phyloP scores from a whole-genome alignment of 92 coral and sea anemone species.

The Siderastrea radians region DNA sequence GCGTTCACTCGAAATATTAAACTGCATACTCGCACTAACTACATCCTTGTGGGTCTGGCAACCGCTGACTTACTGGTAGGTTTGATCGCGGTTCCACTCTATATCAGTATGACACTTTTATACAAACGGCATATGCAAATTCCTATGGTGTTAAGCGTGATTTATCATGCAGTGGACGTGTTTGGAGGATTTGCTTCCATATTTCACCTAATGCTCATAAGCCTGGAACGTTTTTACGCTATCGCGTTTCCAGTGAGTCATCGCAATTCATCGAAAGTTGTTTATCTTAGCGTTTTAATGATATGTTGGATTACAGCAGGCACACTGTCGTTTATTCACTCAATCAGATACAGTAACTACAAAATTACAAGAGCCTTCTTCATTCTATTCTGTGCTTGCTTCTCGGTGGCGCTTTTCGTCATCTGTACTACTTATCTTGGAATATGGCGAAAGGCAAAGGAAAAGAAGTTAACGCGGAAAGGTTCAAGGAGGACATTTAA shows the following conservation, averaged over 20 bases:
- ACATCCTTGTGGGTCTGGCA: constrained; percentile 78
- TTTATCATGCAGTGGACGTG: constrained; percentile 69
- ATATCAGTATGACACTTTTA: constrained; percentile 55
- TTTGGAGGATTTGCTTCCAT: constrained; percentile 84
- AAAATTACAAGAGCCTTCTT: constrained; percentile 64
- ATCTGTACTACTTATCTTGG: constrained; percentile 75
- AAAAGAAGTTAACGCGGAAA: constrained; percentile 17
- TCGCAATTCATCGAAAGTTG: constrained; percentile 74
- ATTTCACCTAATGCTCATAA: constrained; percentile 75
- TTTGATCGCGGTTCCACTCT: constrained; percentile 75
- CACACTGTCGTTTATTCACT: constrained; percentile 64
- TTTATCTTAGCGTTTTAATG: constrained; percentile 51
- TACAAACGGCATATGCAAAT: constrained; percentile 13
- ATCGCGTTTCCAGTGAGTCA: constrained; percentile 79
- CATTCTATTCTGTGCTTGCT: constrained; percentile 62
- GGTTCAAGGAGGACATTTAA: constrained; percentile 40
- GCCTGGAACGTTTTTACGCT: constrained; percentile 80
- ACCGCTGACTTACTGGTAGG: constrained; percentile 83
- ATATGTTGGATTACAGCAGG: constrained; percentile 74
- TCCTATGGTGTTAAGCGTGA: constrained; percentile 16
- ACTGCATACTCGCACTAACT: constrained; percentile 83
- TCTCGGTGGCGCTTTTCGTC: constrained; percentile 58
- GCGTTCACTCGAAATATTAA: constrained; percentile 71
- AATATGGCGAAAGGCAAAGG: constrained; percentile 71
- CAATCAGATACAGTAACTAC: constrained; percentile 39